Conservation (phyloP, 2,113 vertebrate species). For the Petrocephalus zakoni region DNA sequence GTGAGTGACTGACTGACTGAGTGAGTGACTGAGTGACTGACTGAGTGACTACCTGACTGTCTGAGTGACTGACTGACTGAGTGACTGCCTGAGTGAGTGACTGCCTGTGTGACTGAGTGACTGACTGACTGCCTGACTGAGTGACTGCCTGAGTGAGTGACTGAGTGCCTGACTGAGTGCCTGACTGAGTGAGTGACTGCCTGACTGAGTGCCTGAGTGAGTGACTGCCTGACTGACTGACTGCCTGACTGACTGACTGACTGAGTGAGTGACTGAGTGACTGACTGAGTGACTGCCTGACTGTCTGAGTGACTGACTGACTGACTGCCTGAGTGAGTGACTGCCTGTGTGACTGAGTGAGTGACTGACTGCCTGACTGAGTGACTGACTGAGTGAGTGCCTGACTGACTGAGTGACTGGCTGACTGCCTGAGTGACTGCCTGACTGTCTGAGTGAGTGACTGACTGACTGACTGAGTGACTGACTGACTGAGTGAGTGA, state of each 20-base stretch:
- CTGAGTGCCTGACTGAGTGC: not conserved
- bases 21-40: not conserved
- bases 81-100: too few species aligned
- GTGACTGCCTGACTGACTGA: too few species aligned
- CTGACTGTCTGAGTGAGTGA: not conserved
- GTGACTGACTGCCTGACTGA: not conserved
- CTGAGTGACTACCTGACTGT: too few species aligned
- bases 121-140: not conserved
- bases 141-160: not conserved
- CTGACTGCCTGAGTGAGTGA: not conserved
- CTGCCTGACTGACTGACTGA: not conserved
- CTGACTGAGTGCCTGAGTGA: not conserved
- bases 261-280: not conserved
- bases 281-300: not conserved
- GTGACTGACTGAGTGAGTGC: too few species aligned
- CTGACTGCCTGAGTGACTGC: too few species aligned
- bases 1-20: not conserved
- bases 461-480: not conserved
- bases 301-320: not conserved
- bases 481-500: not conserved
- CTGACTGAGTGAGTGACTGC: not conserved
- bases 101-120: too few species aligned
- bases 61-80: not conserved
- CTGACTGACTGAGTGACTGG: not conserved
- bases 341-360: too few species aligned